phyloP scores from a whole-genome alignment of 2,888 invertebrate species.

The Conistra vaccinii region DNA sequence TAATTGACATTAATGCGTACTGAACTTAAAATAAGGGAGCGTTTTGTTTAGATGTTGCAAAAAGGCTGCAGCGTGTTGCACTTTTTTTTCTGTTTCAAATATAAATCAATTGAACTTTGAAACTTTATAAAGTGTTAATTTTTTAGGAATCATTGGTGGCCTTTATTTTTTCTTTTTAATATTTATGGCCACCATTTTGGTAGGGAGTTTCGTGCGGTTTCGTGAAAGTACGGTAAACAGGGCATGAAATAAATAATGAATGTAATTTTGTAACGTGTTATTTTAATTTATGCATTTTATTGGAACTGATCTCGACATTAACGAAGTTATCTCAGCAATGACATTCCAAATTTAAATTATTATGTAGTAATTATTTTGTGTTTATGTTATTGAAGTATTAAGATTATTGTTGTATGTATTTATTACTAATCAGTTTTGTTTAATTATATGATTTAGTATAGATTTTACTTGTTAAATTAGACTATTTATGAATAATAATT shows the following conservation, averaged over 20 bases:
- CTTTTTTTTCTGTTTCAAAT: constrained; percentile 2
- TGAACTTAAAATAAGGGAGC: constrained; percentile 39
- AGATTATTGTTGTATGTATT: constrained; percentile 9
- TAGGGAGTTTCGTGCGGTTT: constrained; percentile 11
- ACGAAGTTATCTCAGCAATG: constrained; percentile 30
- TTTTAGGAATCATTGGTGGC: background rate
- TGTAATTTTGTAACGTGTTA: constrained; percentile 30
- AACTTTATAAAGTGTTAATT: background rate
- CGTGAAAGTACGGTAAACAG: constrained; percentile 59
- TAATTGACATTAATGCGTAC: constrained; percentile 40
- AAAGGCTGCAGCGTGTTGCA: constrained; percentile 26
- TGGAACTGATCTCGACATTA: constrained; percentile 56
- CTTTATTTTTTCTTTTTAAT: background rate
- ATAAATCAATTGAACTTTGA: constrained; percentile 11
- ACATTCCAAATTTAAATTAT: constrained; percentile 50
- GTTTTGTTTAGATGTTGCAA: constrained; percentile 22
- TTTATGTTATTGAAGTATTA: background rate
- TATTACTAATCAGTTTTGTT: constrained; percentile 4
- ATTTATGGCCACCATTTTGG: background rate
- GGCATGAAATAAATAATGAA: constrained; percentile 43
- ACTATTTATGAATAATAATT: background rate
- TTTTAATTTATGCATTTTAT: constrained; percentile 32
- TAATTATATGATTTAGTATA: constrained; percentile 20
- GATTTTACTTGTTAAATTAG: background rate
- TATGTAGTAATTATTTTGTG: background rate